Evolutionary conservation across 2,797 vertebrate species (phyloP), one percentile per base, ranked within the genome.

Genomic region (Typhlichthys eigenmanni): DNA sequence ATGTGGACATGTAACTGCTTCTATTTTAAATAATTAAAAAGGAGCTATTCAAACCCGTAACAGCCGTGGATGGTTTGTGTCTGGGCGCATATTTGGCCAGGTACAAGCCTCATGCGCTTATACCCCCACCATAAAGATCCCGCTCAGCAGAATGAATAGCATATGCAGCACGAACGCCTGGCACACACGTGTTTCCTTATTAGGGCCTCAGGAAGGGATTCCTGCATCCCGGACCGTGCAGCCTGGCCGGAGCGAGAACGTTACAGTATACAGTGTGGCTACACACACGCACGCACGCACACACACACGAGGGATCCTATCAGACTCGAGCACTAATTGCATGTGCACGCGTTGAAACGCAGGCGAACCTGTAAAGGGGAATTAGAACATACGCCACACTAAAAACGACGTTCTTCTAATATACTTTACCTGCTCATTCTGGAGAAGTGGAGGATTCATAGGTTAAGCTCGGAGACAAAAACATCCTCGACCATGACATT

Each of bases 401-500:
- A 38, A 38, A 38, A 38, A 7, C 5, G 34, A 38, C 5, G 6
- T 6, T 38, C 34, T 9, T 38, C 34, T 38, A 38, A 64, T 3
- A 62, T 29, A 17, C 60, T 78, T 83, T 91, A 91, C 89, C 87
- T 91, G 83, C 32, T 14, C 51, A 60, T 38, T 38, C 34, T 38
- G 34, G 45, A 49, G 34, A 38, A 14, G 56, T 52, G 47, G 58
- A 45, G 48, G 34, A 29, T 49, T 45, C 45, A 76, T 51, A 75
- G 74, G 56, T 69, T 70, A 76, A 76, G 76, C 60, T 62, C 59
- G 59, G 60, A 79, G 72, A 75, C 56, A 60, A 76, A 69, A 83
- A 84, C 79, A 88, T 75, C 80, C 89, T 87, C 94, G 95, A 95
- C 95, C 94, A 88, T 98, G 95, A 98, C 95, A 96, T 98, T 98